Conservation (phyloP, 1,140 invertebrate species). For the Dinoponera quadriceps region DNA sequence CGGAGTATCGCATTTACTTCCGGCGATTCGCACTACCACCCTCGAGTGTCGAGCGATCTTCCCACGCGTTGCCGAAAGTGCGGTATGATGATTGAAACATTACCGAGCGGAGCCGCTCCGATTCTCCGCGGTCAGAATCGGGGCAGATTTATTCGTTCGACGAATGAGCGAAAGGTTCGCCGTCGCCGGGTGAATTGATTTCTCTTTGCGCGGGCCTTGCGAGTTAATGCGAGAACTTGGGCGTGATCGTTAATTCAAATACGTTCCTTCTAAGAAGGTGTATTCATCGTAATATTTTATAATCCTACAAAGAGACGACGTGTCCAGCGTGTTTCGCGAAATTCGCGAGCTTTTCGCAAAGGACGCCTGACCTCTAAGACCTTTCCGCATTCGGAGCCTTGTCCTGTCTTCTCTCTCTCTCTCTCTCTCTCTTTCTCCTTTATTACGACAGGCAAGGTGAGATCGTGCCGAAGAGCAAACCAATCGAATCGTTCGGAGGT, state of each 20-base stretch:
- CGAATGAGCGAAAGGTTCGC: background rate
- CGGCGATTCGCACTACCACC: slow-evolving; percentile 23
- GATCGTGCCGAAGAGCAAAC: slow-evolving; percentile 9
- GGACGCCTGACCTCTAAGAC: background rate
- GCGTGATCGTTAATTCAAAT: background rate
- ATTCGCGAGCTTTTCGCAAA: background rate
- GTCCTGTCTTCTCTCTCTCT: no score
- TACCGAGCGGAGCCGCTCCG: background rate
- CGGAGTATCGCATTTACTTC: slow-evolving; percentile 42
- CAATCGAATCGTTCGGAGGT: slow-evolving; percentile 21
- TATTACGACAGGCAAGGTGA: background rate
- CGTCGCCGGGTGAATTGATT: background rate
- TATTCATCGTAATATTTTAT: background rate
- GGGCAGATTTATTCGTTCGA: slow-evolving; percentile 15
- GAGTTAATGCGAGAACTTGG: background rate
- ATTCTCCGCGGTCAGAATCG: slow-evolving; percentile 6
- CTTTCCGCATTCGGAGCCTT: background rate
- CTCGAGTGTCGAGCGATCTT: background rate
- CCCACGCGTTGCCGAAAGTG: background rate
- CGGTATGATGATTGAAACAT: slow-evolving; percentile 21
- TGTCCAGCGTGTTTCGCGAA: background rate
- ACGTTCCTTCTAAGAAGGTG: background rate
- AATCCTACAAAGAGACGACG: background rate
- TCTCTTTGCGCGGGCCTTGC: background rate
- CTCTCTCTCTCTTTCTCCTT: background rate